A percentile compares a stretch with the other conserved stretches of the same genome.
Conservation (phyloP, 2,113 vertebrate genomes). For the Neolamprologus brichardi region DNA sequence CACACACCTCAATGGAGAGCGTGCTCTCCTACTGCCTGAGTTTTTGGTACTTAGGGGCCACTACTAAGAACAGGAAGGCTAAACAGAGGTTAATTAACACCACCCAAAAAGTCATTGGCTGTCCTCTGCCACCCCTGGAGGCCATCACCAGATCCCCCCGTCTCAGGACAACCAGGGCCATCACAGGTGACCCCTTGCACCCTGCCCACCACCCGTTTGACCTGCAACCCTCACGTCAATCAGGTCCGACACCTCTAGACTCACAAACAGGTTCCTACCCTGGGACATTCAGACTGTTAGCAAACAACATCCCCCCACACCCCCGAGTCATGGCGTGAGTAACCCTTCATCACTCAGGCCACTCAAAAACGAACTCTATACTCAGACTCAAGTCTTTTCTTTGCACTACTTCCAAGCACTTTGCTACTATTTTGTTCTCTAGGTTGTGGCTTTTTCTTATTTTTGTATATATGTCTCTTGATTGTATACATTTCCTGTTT, state of each 20-base stretch:
- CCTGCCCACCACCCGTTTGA: neutral
- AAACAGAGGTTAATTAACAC: neutral
- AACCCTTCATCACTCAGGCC: neutral
- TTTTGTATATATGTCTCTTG: neutral
- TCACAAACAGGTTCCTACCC: neutral
- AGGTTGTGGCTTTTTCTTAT: neutral
- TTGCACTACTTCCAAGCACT: neutral
- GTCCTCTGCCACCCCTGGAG: neutral
- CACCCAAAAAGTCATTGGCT: neutral
- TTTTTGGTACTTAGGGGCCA: neutral
- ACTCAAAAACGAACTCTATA: neutral
- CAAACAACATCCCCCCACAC: neutral
- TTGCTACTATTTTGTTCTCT: neutral
- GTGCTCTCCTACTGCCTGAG: neutral
- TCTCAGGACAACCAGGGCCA: neutral
- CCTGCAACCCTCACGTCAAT: neutral
- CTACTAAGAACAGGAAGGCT: neutral
- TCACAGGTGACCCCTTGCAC: neutral
- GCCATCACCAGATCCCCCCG: neutral
- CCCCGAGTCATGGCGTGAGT: neutral
- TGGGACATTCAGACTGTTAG: neutral
- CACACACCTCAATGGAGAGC: neutral
- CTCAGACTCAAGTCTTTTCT: neutral
- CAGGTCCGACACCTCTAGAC: neutral
- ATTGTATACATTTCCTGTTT: neutral